Percentiles rank a stretch among this genome's conserved stretches.
Conservation (phyloP, 2,888 invertebrate genomes). For the Cantharis rustica region DNA sequence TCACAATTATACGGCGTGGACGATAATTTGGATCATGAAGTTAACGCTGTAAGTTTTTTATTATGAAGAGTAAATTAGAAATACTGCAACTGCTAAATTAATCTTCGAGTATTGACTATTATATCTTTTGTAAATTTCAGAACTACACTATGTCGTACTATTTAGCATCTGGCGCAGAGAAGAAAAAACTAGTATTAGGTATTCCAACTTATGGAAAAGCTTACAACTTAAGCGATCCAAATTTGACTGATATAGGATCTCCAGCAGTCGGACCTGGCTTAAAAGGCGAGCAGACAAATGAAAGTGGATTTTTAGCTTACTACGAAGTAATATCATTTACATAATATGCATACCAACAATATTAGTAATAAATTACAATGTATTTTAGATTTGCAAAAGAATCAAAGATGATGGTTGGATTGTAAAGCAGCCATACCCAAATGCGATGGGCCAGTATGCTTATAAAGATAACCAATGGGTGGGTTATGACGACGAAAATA, state of each 20-base stretch:
- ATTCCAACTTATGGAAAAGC: neutral
- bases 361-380: neutral
- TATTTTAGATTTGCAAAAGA: neutral
- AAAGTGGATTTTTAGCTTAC: neutral
- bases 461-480: constrained; percentile 88
- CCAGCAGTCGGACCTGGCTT: neutral
- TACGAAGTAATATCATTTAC: neutral
- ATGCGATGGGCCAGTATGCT: constrained; percentile 87
- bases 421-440: neutral
- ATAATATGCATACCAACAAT: too few species aligned
- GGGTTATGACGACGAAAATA: constrained; percentile 85
- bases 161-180: neutral
- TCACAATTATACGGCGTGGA: constrained; percentile 82
- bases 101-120: too few species aligned
- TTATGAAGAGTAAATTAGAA: too few species aligned
- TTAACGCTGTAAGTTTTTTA: constrained; percentile 91
- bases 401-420: neutral
- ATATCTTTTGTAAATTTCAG: neutral
- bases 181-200: neutral
- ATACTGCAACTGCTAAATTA: too few species aligned
- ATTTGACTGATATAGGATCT: neutral
- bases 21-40: constrained; percentile 83
- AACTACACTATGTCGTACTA: neutral
- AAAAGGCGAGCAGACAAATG: neutral
- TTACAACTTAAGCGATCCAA: neutral